Evolutionary conservation across 2,113 vertebrate species (phyloP), one percentile per base, ranked within the genome.

Genomic region (Melanocharis versteri): DNA sequence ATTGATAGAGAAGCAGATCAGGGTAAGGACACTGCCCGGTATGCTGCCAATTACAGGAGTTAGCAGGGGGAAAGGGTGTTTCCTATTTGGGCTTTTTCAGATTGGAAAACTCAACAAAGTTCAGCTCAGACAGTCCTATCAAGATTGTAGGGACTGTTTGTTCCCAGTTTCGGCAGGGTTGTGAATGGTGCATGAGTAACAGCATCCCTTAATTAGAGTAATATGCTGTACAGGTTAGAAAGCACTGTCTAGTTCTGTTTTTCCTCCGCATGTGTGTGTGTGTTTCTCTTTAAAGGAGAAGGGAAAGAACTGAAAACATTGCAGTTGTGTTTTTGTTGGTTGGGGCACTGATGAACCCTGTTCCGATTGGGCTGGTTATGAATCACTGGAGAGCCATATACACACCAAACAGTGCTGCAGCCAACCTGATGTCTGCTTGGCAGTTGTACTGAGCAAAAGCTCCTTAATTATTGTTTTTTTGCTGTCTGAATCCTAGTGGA

Each of bases 361-460:
- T 80, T 96, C 83, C 1, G 54, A 96, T 84, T 83, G 90, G 92
- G 88, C 92, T 96, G 60, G 44, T 92, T 93, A 71, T 90, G 93
- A 97, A 96, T 94, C 96, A 97, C 94, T 93, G 61, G 97, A 96
- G 95, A 96, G 82, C 44, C 69, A 62, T 85, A 96, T 93, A 90
- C 92, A 96, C 94, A 96, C 94, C 87, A 96, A 95, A 87, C 65
- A 95, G 33, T 6, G 7, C 80, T 77, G 90, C 79, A 96, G 97
- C 95, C 97, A 97, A 81, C 96, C 70, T 96, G 95, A 97, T 95
- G 95, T 95, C 94, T 96, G 93, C 58, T 97, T 97, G 94, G 96
- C 96, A 95, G 84, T 57, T 84, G 28, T 33, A 79, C 83, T 80
- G 72, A 96, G 83, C 48, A 94, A 92, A 95, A 89, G 26, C 70